Conservation (phyloP, 2,113 vertebrate species). For the Chauna torquata region DNA sequence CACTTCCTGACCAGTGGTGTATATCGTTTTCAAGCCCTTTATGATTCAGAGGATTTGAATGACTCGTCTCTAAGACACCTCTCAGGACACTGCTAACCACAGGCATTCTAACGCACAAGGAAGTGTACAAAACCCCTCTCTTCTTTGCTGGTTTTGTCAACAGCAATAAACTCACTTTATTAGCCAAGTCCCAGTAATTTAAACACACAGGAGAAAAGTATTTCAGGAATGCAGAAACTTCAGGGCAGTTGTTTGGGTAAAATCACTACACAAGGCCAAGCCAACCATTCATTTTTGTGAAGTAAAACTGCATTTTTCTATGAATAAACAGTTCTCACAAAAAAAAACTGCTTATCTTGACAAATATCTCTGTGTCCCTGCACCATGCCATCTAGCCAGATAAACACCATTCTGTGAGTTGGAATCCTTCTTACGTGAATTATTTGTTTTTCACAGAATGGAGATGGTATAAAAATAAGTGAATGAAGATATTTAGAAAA, state of each 20-base stretch:
- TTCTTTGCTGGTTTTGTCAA: neutral
- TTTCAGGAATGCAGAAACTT: neutral
- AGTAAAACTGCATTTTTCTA: neutral
- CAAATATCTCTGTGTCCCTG: neutral
- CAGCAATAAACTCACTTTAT: neutral
- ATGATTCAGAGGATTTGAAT: neutral
- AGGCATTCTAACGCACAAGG: neutral
- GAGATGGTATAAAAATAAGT: neutral
- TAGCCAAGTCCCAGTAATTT: neutral
- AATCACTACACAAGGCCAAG: neutral
- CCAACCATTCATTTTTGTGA: neutral
- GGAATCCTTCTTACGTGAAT: neutral
- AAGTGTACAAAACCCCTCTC: neutral
- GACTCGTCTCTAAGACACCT: neutral
- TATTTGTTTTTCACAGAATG: neutral
- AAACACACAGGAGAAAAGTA: neutral
- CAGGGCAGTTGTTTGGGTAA: neutral
- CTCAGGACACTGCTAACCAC: neutral
- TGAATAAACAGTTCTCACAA: neutral
- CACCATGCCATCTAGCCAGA: neutral
- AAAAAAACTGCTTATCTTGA: neutral
- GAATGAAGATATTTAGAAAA: neutral
- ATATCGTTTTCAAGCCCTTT: neutral
- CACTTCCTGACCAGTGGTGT: neutral
- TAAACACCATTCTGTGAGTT: neutral